Conservation (phyloP, 2,888 invertebrate species). For the Elysia crispata region DNA sequence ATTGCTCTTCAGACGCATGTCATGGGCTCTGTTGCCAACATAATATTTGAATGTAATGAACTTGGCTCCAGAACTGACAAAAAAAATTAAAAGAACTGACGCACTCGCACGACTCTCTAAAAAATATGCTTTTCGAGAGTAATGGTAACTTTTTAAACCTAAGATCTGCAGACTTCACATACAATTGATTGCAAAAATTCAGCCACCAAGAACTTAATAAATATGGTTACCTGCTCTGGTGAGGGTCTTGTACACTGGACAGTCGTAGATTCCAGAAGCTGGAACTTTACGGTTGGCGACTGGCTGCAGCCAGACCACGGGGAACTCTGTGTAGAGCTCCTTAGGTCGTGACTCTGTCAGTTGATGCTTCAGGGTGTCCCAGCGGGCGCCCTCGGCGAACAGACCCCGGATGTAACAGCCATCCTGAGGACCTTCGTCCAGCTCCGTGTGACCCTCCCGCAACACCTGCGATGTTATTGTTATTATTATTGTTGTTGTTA, state of each 20-base stretch:
- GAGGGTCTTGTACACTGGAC: conserved; percentile 84
- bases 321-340: conserved; percentile 82
- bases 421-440: conserved; percentile 72
- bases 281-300: conserved; percentile 82
- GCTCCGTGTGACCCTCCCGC: conserved; percentile 63
- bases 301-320: conserved; percentile 84
- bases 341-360: conserved; percentile 76
- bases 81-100: too few relatives aligned
- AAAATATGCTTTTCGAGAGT: neutral
- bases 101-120: neutral
- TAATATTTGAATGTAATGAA: too few relatives aligned
- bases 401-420: conserved; percentile 78
- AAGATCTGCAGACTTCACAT: too few relatives aligned
- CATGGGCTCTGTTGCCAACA: too few relatives aligned
- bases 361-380: conserved; percentile 67
- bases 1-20: too few relatives aligned
- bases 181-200: too few relatives aligned
- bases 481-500: neutral
- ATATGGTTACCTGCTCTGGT: conserved; percentile 80
- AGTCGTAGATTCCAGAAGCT: conserved; percentile 79
- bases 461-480: conserved; percentile 61
- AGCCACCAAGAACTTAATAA: too few relatives aligned
- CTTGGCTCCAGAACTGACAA: too few relatives aligned
- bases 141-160: too few relatives aligned
- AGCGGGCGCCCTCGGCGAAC: conserved; percentile 76